Percentiles rank a stretch among this genome's conserved stretches.
These are phyloP conservation scores for Leucophenga montana DNA, from an alignment of 2,888 invertebrate genomes.

Conservation along the genomic window DNA sequence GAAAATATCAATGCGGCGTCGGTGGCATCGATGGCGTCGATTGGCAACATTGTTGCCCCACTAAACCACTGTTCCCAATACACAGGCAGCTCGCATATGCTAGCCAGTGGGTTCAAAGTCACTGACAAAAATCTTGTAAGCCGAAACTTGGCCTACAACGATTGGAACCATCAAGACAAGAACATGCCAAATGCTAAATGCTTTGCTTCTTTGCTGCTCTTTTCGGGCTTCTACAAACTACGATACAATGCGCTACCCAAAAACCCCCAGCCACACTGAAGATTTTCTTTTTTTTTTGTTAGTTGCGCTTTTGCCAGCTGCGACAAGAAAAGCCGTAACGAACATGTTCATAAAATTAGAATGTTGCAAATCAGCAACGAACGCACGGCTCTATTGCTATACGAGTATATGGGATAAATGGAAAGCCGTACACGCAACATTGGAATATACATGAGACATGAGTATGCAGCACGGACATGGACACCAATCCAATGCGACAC, in stretches of 20 bases:
- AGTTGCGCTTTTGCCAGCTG: not conserved
- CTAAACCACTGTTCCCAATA: slow-evolving; percentile 12
- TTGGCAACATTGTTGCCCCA: slow-evolving; percentile 57
- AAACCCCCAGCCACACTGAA: slow-evolving; percentile 23
- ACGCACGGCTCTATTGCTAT: not conserved
- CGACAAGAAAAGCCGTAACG: slow-evolving; percentile 38
- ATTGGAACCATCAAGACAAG: not conserved
- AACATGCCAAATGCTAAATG: slow-evolving; percentile 1
- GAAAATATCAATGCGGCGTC: slow-evolving; percentile 31
- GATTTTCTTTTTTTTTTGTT: not conserved
- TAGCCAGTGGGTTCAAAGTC: slow-evolving; percentile 67
- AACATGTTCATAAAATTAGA: slow-evolving; percentile 62
- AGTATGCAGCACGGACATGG: slow-evolving; percentile 2
- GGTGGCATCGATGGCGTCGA: slow-evolving; percentile 61
- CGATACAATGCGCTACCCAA: slow-evolving; percentile 25
- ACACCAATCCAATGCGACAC: not conserved
- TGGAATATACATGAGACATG: not conserved
- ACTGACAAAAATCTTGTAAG: slow-evolving; percentile 67
- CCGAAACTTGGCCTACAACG: slow-evolving; percentile 35
- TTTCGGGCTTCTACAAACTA: not conserved
- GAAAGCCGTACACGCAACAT: no score
- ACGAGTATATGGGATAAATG: not conserved
- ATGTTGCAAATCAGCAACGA: slow-evolving; percentile 62
- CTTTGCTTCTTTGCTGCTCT: not conserved
- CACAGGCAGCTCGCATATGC: slow-evolving; percentile 56